Conservation (phyloP, 2,113 vertebrate genomes). For the Bagarius yarrelli region DNA sequence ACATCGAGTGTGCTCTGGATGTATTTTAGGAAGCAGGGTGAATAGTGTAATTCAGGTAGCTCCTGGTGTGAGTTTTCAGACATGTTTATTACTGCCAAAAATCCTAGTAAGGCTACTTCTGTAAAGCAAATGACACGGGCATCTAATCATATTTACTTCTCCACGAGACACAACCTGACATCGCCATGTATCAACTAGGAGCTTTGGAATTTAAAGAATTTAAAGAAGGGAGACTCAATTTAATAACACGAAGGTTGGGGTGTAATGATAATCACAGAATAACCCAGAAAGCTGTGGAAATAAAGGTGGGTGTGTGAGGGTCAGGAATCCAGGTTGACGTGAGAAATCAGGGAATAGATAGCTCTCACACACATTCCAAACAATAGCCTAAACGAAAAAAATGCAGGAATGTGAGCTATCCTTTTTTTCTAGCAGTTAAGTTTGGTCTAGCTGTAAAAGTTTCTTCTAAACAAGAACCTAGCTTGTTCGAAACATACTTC, state of each 20-base stretch:
- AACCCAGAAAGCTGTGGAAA: constrained; percentile 2
- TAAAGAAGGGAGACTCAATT: background rate
- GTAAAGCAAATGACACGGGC: constrained; percentile 5
- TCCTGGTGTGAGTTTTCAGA: background rate
- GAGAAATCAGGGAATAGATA: constrained; percentile 14
- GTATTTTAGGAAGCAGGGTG: constrained; percentile 11
- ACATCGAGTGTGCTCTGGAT: constrained; percentile 10
- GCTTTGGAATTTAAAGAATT: background rate
- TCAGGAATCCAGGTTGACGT: constrained; percentile 1
- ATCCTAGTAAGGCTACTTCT: background rate
- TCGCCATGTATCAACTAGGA: background rate
- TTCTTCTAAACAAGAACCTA: background rate
- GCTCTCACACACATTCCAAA: constrained; percentile 3
- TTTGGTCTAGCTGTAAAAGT: background rate
- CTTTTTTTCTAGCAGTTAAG: background rate
- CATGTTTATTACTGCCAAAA: background rate
- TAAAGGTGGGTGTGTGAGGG: constrained; percentile 8
- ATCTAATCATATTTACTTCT: background rate
- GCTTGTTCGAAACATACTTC: constrained; percentile 1
- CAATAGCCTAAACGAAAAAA: constrained; percentile 15
- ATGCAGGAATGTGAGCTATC: background rate
- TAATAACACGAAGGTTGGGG: background rate
- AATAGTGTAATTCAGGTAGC: constrained; percentile 9
- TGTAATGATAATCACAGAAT: constrained; percentile 4
- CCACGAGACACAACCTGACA: background rate